phyloP scores from a whole-genome alignment of 2,113 vertebrate species.

The Hypomesus transpacificus region DNA sequence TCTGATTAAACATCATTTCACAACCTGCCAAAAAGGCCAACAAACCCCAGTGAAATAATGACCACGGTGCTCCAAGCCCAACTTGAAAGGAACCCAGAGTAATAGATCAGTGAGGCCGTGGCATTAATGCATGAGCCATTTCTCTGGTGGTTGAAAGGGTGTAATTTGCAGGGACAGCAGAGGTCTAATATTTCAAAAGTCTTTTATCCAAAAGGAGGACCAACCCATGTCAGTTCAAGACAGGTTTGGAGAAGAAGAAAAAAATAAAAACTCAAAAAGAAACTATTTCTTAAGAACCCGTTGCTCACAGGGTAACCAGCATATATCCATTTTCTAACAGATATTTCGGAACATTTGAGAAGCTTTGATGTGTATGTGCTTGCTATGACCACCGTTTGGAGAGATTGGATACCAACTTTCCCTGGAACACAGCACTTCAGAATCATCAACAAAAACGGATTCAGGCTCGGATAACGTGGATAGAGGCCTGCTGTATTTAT shows the following conservation, averaged over 20 bases:
- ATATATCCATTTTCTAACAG: no score
- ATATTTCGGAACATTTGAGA: no score
- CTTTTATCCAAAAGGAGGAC: not conserved
- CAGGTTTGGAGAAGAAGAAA: slow-evolving; percentile 10
- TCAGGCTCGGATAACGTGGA: no score
- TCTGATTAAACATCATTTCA: not conserved
- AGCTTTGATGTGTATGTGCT: no score
- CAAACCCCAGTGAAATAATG: not conserved
- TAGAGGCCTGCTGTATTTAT: no score
- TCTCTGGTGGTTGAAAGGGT: not conserved
- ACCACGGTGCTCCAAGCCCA: not conserved
- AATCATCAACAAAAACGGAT: no score
- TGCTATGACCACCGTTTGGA: no score
- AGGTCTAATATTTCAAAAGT: slow-evolving; percentile 2
- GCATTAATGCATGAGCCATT: slow-evolving; percentile 1
- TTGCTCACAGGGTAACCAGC: no score
- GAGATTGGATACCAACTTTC: no score
- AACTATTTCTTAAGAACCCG: no score
- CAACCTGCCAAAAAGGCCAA: not conserved
- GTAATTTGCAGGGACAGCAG: not conserved
- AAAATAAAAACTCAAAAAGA: no score
- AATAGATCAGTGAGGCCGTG: slow-evolving; percentile 1
- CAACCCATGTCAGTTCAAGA: not conserved
- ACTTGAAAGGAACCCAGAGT: not conserved
- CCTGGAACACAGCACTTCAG: no score